Evolutionary conservation across 2,113 vertebrate species (phyloP), one percentile per base, ranked within the genome.

Genomic region (Etia nguti): DNA sequence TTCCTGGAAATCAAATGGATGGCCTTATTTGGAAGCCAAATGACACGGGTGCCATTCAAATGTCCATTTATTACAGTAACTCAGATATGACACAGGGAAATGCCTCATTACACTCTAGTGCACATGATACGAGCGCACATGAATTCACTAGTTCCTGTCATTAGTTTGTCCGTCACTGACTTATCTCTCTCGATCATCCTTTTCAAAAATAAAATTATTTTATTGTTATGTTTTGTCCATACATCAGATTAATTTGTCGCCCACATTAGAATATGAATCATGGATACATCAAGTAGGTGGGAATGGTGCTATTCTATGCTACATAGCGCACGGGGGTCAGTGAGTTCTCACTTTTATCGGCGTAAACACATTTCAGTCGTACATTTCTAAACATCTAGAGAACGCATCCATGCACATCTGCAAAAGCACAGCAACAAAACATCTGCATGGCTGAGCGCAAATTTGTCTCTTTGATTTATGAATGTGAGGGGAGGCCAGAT

Each of bases 31-130:
- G 82, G 55, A 89, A 90, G 18, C 48, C 85, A 89, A 92, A 93
- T 79, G n/a, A 68, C 70, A 81, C 9, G 10, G 18, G 29, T 20
- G 2, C 10, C 75, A 91, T 91, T 92, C 90, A 92, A 92, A 92
- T 91, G 36, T 83, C 70, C 81, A 79, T 87, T 84, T 79, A 50
- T 93, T 89, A 86, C 90, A 88, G 87, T 91, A 90, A 92, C 77
- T 88, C 79, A 88, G 88, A 92, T 81, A 81, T 70, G 24, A 87
- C 62, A 87, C 10, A 90, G 13, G 83, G 88, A 90, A 88, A 91
- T 86, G 20, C 57, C 85, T 84, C 70, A 34, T 80, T 77, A 73
- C 50, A 34, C 55, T 54, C 20, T 18, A 52, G 68, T 85, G 62
- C 26, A 70, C 60, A 83, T 80, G 7, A 10, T 55, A 56, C 52